phyloP scores from a whole-genome alignment of 2,888 invertebrate genomes.

The Helicoverpa assulta region DNA sequence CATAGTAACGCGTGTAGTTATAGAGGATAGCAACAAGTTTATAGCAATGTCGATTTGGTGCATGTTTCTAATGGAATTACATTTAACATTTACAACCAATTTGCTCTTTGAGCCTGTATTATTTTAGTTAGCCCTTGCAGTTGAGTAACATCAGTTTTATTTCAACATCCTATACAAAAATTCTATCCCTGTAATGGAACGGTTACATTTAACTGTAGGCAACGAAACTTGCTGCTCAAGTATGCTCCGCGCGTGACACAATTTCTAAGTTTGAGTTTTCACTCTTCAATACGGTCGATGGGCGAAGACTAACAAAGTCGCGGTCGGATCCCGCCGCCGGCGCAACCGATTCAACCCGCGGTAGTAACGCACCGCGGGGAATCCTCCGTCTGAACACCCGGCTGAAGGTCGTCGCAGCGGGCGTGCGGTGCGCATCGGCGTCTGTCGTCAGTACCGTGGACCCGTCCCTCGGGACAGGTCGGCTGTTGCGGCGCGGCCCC shows the following conservation, averaged over 20 bases:
- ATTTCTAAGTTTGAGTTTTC: constrained; percentile 68
- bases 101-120: constrained; percentile 47
- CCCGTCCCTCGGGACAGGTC: constrained; percentile 70
- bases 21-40: constrained; percentile 59
- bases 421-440: constrained; percentile 66
- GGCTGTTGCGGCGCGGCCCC: constrained; percentile 88
- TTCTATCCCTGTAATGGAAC: constrained; percentile 78
- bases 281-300: constrained; percentile 68
- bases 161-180: constrained; percentile 70
- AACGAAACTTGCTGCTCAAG: constrained; percentile 65
- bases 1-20: constrained; percentile 55
- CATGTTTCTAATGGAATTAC: constrained; percentile 51
- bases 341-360: constrained; percentile 61
- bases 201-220: constrained; percentile 71
- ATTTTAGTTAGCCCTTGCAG: constrained; percentile 40
- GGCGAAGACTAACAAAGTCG: constrained; percentile 70
- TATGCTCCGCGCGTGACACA: constrained; percentile 74
- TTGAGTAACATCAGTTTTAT: constrained; percentile 44
- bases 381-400: constrained; percentile 57
- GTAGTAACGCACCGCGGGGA: constrained; percentile 54
- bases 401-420: constrained; percentile 58
- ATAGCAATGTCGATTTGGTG: constrained; percentile 59
- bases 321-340: constrained; percentile 72
- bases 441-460: constrained; percentile 72
- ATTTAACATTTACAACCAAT: constrained; percentile 52